Conservation (phyloP, 2,888 invertebrate species). For the Elegia similella region DNA sequence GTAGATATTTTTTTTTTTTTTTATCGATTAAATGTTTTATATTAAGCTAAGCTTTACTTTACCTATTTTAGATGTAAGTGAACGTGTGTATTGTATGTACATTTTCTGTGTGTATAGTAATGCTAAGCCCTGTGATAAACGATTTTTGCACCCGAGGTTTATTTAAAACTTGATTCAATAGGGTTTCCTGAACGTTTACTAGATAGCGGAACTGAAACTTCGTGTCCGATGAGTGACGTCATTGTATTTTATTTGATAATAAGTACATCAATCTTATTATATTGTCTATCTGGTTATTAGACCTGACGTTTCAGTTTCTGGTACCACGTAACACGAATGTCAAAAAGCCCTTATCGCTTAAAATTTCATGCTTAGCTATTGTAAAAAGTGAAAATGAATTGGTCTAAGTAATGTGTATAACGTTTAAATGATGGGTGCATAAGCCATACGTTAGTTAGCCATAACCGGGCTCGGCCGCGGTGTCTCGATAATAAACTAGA, state of each 20-base stretch:
- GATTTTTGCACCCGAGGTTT: constrained; percentile 53
- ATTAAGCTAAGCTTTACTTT: neutral
- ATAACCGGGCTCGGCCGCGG: constrained; percentile 45
- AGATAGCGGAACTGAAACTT: no score
- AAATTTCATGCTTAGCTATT: constrained; percentile 23
- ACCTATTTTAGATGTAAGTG: constrained; percentile 36
- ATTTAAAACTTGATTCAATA: constrained; percentile 11
- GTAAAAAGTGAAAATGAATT: constrained; percentile 27
- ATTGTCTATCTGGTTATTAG: no score
- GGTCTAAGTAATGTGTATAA: constrained; percentile 32
- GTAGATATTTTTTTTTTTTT: neutral
- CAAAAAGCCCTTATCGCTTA: neutral
- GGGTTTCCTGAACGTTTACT: no score
- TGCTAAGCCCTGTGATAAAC: constrained; percentile 64
- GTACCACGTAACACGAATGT: no score
- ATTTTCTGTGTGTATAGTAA: constrained; percentile 53
- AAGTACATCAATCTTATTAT: no score
- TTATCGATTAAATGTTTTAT: neutral
- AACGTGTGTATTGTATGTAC: constrained; percentile 39
- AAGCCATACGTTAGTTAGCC: constrained; percentile 62
- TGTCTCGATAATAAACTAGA: constrained; percentile 37
- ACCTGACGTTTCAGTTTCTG: no score
- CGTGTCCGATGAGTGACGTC: no score
- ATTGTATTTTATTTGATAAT: no score
- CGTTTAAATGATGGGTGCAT: constrained; percentile 49